phyloP scores from a whole-genome alignment of 2,888 invertebrate species.

The Stratiomys singularior region DNA sequence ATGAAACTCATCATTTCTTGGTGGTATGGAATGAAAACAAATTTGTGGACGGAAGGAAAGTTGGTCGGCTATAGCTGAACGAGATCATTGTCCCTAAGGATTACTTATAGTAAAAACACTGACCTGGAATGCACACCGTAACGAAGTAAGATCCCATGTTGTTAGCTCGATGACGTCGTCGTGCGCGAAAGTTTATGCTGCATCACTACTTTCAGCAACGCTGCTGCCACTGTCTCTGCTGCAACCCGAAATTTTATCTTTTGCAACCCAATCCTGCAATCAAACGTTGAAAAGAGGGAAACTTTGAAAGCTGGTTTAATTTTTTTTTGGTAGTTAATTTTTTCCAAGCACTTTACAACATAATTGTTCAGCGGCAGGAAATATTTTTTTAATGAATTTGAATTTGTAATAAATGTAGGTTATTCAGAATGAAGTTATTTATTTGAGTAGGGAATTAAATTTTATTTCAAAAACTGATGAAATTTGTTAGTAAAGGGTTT shows the following conservation, averaged over 20 bases:
- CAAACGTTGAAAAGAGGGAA: background rate
- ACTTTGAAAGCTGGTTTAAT: background rate
- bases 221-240: background rate
- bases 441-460: too few species aligned
- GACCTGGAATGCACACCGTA: slow-evolving; percentile 57
- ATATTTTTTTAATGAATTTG: too few species aligned
- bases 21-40: background rate
- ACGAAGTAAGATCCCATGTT: slow-evolving; percentile 59
- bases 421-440: too few species aligned
- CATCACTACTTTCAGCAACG: slow-evolving; percentile 27
- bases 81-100: slow-evolving; percentile 5
- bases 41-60: too few species aligned
- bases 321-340: too few species aligned
- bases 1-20: too few species aligned
- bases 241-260: background rate
- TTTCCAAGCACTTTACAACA: too few species aligned
- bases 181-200: slow-evolving; percentile 54
- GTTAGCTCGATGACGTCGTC: slow-evolving; percentile 56
- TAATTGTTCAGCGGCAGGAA: too few species aligned
- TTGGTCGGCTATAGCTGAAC: too few species aligned
- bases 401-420: too few species aligned
- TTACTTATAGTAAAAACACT: slow-evolving; percentile 30
- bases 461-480: too few species aligned
- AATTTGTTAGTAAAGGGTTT: too few species aligned
- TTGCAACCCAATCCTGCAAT: background rate